Conservation (phyloP, 2,797 vertebrate genomes). For the Coccyzus lansbergi region DNA sequence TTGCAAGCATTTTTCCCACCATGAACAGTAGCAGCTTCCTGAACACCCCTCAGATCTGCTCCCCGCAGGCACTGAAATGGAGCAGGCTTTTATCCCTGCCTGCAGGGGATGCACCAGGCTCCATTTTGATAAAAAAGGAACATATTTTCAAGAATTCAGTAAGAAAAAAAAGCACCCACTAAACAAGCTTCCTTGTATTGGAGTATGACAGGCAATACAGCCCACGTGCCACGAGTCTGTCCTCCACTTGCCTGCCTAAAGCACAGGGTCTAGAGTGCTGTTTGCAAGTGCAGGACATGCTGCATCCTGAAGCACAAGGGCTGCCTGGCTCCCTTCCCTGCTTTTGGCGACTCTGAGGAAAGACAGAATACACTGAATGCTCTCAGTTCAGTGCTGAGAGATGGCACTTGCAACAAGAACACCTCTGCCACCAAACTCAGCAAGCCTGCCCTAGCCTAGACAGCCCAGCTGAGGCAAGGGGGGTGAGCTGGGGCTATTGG, state of each 20-base stretch:
- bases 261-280: neutral
- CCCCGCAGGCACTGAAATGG: slow-evolving; percentile 30
- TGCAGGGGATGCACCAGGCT: slow-evolving; percentile 42
- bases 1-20: slow-evolving; percentile 32
- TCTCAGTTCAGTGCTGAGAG: neutral
- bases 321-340: neutral
- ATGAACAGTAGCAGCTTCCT: neutral
- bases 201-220: neutral
- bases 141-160: neutral
- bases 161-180: neutral
- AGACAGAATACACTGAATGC: neutral
- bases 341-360: neutral
- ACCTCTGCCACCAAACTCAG: neutral
- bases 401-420: neutral
- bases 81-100: slow-evolving; percentile 53
- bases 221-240: neutral
- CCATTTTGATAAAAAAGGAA: slow-evolving; percentile 33
- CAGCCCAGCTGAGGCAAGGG: neutral
- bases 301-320: neutral
- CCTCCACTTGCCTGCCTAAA: neutral
- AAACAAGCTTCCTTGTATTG: neutral
- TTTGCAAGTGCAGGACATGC: neutral
- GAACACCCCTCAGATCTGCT: neutral
- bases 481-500: neutral
- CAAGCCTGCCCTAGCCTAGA: neutral